These are phyloP conservation scores for Eilema griseolum DNA, from an alignment of 2,888 invertebrate genomes.

Conservation along the genomic window DNA sequence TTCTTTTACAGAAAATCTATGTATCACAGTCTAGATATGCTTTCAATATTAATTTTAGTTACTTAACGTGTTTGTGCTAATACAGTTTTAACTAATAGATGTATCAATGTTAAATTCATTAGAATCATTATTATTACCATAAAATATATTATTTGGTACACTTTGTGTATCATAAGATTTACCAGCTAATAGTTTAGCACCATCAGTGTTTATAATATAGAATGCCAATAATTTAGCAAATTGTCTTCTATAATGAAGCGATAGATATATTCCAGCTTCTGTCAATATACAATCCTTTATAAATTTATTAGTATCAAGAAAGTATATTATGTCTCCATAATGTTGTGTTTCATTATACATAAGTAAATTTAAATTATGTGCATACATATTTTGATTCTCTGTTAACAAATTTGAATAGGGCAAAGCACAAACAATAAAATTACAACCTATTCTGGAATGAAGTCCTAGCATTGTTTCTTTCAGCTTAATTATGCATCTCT, in stretches of 20 bases:
- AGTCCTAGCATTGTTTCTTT: not conserved
- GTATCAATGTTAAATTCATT: not conserved
- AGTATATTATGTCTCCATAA: not conserved
- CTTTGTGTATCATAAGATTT: not conserved
- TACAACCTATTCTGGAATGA: not conserved
- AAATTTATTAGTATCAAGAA: not conserved
- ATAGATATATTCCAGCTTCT: not conserved
- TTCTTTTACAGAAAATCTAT: not conserved
- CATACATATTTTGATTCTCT: not conserved
- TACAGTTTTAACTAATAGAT: conserved; percentile 2
- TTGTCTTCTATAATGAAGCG: not conserved
- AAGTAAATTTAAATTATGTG: conserved; percentile 1
- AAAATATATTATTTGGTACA: not conserved
- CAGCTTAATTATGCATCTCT: not conserved
- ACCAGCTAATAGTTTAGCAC: not conserved
- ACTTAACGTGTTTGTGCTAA: not conserved
- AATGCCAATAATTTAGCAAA: not conserved
- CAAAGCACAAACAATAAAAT: not conserved
- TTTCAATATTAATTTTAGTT: too few relatives aligned
- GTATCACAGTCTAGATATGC: not conserved
- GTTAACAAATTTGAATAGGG: not conserved
- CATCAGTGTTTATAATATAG: not conserved
- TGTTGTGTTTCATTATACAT: not conserved
- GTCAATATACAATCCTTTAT: not conserved
- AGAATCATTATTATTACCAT: not conserved